Evolutionary conservation across 2,888 invertebrate genomes (phyloP), one percentile per base, ranked within the genome.

Genomic region (Phengaris arion): DNA sequence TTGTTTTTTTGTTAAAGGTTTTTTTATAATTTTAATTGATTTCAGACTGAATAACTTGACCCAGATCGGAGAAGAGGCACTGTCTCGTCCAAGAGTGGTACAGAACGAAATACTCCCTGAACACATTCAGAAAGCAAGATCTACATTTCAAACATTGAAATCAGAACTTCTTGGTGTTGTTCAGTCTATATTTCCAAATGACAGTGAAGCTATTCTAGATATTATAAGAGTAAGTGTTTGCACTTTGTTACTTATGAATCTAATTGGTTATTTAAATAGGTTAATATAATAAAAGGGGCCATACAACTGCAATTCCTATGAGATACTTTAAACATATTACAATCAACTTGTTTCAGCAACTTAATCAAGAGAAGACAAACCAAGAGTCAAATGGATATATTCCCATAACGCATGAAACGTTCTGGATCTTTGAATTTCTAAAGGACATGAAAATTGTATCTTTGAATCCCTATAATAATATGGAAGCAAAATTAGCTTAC

Each of bases 401-500:
- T 59, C 80, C 81, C 15, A 82, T 90, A 4, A 86, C 87, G 46
- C 59, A 84, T 4, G 89, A 91, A 8, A 88, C 86, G 35, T 89
- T 81, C 57, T 78, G 82, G 5, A 80, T 89, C 0, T 81, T 90
- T 48, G 82, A 85, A 80, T 64, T 90, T 0, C 76, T 93, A 12
- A 86, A 82, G 76, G 91, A 91, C 45, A 85, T 89, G 78, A 88
- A 90, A 15, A 85, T 93, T 75, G 85, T 91, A 0, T 84, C 85
- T 0, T 57, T 79, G 0, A 90, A 92, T 75, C 93, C 93, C 13
- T 93, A 93, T 68, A 89, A 92, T 76, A 84, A 86, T 51, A 84
- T 80, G 81, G 87, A 91, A 85, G 85, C 91, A 0, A 92, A 91
- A 82, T 79, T 93, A 55, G 85, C 87, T 72, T 86, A 83, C 79